Evolutionary conservation across 1,140 invertebrate species (phyloP).

Genomic region (Magallana gigas): DNA sequence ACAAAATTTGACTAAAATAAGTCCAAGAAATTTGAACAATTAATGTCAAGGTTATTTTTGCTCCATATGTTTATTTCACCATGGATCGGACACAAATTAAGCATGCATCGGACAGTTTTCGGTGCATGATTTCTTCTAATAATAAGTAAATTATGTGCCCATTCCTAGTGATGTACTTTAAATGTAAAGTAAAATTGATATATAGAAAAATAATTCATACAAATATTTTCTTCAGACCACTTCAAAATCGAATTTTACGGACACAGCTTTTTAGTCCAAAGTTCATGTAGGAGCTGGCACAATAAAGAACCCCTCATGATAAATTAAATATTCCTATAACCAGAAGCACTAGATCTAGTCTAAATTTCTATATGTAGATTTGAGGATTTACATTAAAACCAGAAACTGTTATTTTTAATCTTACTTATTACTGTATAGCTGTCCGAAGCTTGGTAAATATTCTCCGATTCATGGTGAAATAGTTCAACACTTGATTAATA

Average conservation of each 20-base stretch:
- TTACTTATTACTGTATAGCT: background rate
- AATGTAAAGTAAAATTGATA: background rate
- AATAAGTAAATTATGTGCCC: background rate
- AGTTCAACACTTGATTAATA: background rate
- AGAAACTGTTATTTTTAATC: background rate
- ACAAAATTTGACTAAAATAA: background rate
- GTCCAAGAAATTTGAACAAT: no score
- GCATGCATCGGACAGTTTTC: background rate
- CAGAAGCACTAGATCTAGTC: background rate
- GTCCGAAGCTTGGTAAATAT: background rate
- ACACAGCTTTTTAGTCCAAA: background rate
- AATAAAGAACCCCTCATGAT: background rate
- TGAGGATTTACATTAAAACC: conserved; percentile 3
- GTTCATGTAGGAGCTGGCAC: background rate
- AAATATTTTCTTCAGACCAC: background rate
- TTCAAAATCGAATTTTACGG: background rate
- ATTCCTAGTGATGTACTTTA: background rate
- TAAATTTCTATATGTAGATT: background rate
- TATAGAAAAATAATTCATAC: background rate
- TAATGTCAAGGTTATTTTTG: no score
- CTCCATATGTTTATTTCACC: background rate
- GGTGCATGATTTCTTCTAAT: background rate
- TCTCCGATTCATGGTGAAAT: background rate
- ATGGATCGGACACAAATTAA: background rate
- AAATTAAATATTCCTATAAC: background rate